A percentile compares a stretch with the other conserved stretches of the same genome.
Evolutionary conservation across 2,113 vertebrate genomes (phyloP).

Genomic region (Marmota monax): DNA sequence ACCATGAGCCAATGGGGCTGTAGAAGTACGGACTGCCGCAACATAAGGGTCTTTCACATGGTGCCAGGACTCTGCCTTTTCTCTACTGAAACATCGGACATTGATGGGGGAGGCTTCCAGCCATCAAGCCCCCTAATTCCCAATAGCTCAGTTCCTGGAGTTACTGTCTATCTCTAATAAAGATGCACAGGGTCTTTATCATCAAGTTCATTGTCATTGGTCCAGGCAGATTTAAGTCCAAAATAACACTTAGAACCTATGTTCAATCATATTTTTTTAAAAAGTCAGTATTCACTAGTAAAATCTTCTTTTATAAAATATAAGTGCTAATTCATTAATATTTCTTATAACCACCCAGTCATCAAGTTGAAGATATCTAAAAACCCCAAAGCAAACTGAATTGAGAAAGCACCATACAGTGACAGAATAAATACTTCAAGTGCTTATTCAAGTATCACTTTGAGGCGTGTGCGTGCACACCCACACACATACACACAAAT

Average conservation of each 20-base stretch:
- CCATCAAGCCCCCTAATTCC: background rate
- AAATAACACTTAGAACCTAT: background rate
- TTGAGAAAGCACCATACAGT: background rate
- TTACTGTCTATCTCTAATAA: background rate
- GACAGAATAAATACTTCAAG: background rate
- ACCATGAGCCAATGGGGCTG: background rate
- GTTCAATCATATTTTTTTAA: background rate
- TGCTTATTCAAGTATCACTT: background rate
- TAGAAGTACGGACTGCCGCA: background rate
- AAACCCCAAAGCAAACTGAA: background rate
- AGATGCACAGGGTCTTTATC: background rate
- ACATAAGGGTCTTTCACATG: background rate
- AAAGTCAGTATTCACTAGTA: background rate
- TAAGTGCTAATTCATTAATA: background rate
- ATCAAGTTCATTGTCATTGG: background rate
- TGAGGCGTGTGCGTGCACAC: fast-evolving
- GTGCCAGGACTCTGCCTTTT: background rate
- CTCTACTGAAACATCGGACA: background rate
- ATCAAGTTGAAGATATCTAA: background rate
- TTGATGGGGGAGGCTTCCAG: background rate
- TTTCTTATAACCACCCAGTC: background rate
- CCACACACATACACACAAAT: background rate
- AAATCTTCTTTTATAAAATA: constrained; percentile 23
- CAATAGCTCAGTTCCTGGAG: background rate
- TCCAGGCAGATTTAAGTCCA: background rate